phyloP scores from a whole-genome alignment of 2,797 vertebrate species.

The Oreochromis grahami region DNA sequence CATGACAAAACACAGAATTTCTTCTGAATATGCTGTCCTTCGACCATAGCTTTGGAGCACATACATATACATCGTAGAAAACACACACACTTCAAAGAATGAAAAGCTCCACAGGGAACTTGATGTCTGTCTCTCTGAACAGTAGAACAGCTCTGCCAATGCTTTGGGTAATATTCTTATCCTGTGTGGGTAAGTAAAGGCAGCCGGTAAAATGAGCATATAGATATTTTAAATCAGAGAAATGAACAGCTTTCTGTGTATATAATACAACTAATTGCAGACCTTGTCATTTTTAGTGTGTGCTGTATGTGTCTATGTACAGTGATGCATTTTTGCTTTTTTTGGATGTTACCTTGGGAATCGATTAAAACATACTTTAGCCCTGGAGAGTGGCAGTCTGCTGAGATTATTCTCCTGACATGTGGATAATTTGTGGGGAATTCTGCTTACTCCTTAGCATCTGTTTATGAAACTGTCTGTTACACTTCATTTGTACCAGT shows the following conservation, averaged over 20 bases:
- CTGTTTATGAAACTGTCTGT: background rate
- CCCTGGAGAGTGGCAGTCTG: background rate
- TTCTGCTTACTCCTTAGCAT: background rate
- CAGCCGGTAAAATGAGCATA: background rate
- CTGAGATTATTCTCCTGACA: background rate
- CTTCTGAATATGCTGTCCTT: background rate
- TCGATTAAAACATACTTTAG: background rate
- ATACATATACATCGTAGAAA: conserved; percentile 16
- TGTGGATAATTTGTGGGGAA: background rate
- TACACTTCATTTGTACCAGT: background rate
- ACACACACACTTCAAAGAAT: conserved; percentile 3
- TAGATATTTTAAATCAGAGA: background rate
- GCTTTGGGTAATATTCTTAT: background rate
- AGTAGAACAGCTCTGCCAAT: background rate
- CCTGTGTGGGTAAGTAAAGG: background rate
- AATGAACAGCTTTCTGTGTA: background rate
- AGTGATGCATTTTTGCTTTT: background rate
- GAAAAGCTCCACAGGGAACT: background rate
- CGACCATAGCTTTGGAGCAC: conserved; percentile 30
- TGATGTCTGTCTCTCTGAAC: background rate
- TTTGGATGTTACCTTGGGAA: background rate
- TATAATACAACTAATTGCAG: background rate
- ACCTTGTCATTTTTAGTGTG: background rate
- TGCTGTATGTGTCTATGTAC: background rate
- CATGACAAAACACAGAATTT: background rate